Evolutionary conservation across 2,888 invertebrate genomes (phyloP).

Genomic region (Alviniconcha strummeri): DNA sequence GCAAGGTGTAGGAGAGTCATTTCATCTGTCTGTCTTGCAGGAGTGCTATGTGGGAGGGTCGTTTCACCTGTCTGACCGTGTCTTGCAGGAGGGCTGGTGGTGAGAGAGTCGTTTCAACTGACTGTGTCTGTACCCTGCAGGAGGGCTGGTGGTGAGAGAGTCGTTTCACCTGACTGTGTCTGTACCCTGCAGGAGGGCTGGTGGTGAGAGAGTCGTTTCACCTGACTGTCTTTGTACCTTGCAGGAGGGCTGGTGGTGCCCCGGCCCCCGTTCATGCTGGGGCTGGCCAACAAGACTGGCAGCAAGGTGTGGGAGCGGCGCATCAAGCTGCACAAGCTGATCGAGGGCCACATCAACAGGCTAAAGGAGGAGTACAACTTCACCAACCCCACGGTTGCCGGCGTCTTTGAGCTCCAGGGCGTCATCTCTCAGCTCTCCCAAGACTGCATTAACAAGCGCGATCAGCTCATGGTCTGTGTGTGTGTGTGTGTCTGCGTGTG

Average conservation of each 20-base stretch:
- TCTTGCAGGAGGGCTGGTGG: no score
- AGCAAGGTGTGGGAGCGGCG: constrained; percentile 20
- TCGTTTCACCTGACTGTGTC: no score
- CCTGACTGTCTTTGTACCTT: no score
- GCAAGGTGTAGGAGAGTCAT: no score
- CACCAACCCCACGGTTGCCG: not conserved
- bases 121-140: no score
- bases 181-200: no score
- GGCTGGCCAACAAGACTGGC: constrained; percentile 26
- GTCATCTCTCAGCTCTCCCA: constrained; percentile 17
- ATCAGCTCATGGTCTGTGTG: constrained; percentile 11
- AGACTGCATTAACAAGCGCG: constrained; percentile 1
- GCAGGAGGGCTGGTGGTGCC: constrained; percentile 54
- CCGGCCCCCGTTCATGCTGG: constrained; percentile 49
- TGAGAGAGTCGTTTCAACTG: no score
- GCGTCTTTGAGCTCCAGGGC: constrained; percentile 21
- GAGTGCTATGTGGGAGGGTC: no score
- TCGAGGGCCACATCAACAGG: constrained; percentile 29
- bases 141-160: no score
- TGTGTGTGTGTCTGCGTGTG: not conserved
- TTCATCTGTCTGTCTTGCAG: no score
- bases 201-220: no score
- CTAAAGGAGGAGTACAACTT: constrained; percentile 18
- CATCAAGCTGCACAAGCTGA: constrained; percentile 33
- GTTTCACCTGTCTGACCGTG: no score